These are phyloP conservation scores for Isichthys henryi DNA, from an alignment of 2,113 vertebrate genomes.

Conservation along the genomic window DNA sequence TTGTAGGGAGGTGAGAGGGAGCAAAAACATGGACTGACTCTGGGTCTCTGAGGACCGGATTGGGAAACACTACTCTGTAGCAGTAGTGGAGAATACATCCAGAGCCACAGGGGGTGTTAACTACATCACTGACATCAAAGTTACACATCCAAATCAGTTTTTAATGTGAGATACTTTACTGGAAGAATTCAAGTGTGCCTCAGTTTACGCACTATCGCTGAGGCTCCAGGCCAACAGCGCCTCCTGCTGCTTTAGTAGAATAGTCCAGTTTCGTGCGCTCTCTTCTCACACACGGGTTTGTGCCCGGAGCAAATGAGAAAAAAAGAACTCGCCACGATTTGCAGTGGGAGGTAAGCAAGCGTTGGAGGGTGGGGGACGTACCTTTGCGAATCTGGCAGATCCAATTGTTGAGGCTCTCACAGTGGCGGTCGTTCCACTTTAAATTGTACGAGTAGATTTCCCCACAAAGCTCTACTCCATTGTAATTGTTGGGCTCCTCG, in stretches of 20 bases:
- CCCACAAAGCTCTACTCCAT: conserved; percentile 72
- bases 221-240: background rate
- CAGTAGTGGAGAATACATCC: background rate
- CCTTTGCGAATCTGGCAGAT: conserved; percentile 84
- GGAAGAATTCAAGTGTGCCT: background rate
- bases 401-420: conserved; percentile 73
- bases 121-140: background rate
- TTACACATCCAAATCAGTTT: background rate
- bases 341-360: background rate
- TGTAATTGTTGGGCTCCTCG: conserved; percentile 85
- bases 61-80: background rate
- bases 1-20: background rate
- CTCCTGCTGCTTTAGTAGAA: background rate
- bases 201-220: background rate
- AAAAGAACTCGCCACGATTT: background rate
- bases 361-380: conserved; percentile 37
- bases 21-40: background rate
- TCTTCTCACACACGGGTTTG: background rate
- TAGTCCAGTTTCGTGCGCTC: background rate
- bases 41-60: background rate
- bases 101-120: background rate
- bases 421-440: conserved; percentile 80
- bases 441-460: conserved; percentile 56
- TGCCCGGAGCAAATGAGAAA: background rate
- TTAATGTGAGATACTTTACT: background rate